Base-by-base conservation (phyloP, 2,888 invertebrate genomes). In the Trisateles emortualis region DNA sequence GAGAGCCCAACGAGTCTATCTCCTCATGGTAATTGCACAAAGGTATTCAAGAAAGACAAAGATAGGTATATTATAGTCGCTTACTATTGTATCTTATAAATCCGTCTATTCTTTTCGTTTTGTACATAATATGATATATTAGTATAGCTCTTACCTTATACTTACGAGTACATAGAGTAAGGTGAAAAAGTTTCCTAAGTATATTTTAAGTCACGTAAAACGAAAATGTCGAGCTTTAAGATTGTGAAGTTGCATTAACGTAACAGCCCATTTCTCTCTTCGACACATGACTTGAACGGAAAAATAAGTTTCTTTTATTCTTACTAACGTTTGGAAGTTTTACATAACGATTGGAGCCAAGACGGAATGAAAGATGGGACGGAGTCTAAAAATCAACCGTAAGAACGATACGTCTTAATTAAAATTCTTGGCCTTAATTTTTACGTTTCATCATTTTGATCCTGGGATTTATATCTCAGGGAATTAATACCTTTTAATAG, bases 1-100 rank as follows among this genome's bases (percentile, higher is more conserved):
- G 43, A 32, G 4, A 19, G n/a, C 33, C 19, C 1, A 30, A 13
- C 41, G 38, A 19, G 45, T 41, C 52, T 55, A 51, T 53, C 45
- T 29, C 9, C 40, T 14, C 22, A 10, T 40, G 19, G 17, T 32
- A 2, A 13, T 35, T 10, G 14, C 26, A 48, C 52, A 58, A 45
- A 66, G 57, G 62, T 62, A 17, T 45, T 14, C 35, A 43, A 19
- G 33, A 41, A 30, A 59, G 46, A 54, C 59, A 68, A 64, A 53
- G 52, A 56, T 17, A 39, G 47, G 16, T 47, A 32, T 29, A n/a
- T 38, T 47, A 48, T 35, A 50, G 39, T 64, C 32, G 36, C 39
- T 11, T 29, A 45, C 19, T 40, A 44, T 56, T 52, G 40, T 54
- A 42, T 47, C 38, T n/a, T 30, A 52, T 48, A 64, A 43, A 55